Evolutionary conservation across 2,888 invertebrate species (phyloP), one percentile per base, ranked within the genome.

Genomic region (Poecilus cupreus): DNA sequence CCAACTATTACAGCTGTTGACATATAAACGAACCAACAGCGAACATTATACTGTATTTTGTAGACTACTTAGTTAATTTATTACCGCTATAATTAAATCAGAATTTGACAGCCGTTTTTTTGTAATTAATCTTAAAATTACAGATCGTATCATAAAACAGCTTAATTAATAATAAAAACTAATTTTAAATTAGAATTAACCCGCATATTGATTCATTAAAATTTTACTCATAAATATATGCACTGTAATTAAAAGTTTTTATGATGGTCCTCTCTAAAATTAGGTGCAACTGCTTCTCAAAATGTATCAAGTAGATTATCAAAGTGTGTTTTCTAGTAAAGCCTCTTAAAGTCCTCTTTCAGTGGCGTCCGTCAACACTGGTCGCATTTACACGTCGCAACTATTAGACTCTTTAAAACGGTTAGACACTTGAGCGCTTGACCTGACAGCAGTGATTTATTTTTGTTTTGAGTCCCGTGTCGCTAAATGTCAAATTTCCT

Each of bases 21-120:
- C 77, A 60, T 57, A 76, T 37, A 16, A 57, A 54, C 39, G 51
- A 51, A 77, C 37, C 39, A 77, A 6, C 22, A 74, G 22, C 16
- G 57, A 77, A 32, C 32, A 46, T 20, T 10, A 74, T 74, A 10
- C 18, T 43, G 43, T 24, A 46, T 46, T 74, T 46, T 74, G 43
- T 46, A 46, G 4, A 22, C 20, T 20, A 54, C 13, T 22, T 20
- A 24, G 0, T 60, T 60, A 60, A 60, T 60, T 60, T 60, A 60
- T 60, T 60, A 32, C 24, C 13, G 39, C 57, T 60, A 77, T 57
- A 77, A 77, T 77, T 57, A 77, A 57, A 77, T 77, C 39, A 77
- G n/a, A 60, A 32, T 74, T 74, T 74, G 46, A 74, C 46, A 51
- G 32, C 24, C 3, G 64, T 32, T 74, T 49, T 51, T 74, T 18